phyloP scores from a whole-genome alignment of 2,113 vertebrate species.

The Mobula hypostoma region DNA sequence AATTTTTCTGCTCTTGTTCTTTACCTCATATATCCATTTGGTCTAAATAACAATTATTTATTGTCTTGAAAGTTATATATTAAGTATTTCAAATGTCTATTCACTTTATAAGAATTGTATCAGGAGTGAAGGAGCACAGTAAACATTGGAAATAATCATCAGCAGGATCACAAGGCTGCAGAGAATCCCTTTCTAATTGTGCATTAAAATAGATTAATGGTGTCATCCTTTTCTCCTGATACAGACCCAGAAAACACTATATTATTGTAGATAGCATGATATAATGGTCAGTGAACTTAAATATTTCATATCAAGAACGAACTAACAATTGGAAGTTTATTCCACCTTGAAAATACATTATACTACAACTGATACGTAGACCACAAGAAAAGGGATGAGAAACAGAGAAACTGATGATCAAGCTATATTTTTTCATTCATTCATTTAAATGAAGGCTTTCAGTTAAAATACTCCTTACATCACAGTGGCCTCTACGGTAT shows the following conservation, averaged over 20 bases:
- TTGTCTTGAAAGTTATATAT: neutral
- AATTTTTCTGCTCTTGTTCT: neutral
- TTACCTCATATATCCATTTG: neutral
- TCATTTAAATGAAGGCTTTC: neutral
- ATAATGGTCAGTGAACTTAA: slow-evolving; percentile 7
- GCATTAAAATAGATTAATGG: neutral
- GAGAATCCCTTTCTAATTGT: neutral
- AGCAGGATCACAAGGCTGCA: neutral
- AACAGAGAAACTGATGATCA: neutral
- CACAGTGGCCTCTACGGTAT: neutral
- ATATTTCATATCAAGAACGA: neutral
- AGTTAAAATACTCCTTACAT: neutral
- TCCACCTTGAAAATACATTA: neutral
- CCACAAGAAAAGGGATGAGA: neutral
- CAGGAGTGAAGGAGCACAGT: neutral
- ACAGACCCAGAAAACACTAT: neutral
- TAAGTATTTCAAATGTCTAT: neutral
- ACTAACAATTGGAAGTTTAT: neutral
- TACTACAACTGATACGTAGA: neutral
- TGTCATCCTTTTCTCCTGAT: neutral
- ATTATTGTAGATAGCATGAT: neutral
- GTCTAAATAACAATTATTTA: neutral
- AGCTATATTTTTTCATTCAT: neutral
- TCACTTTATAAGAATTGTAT: neutral
- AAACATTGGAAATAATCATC: neutral